Conservation (phyloP, 64 coral and sea anemone species). For the Actinia tenebrosa region DNA sequence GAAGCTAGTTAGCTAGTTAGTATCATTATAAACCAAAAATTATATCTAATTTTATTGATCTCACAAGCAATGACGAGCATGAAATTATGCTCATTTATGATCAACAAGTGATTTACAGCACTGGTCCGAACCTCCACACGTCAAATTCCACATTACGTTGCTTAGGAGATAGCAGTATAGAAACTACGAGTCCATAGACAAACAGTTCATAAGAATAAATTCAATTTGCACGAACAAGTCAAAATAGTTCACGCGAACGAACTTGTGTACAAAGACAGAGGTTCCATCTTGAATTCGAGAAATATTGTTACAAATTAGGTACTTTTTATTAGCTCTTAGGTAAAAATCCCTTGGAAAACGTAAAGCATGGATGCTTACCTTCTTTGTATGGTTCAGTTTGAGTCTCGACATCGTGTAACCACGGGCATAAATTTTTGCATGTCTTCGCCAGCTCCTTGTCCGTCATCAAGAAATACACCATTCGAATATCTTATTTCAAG, state of each 20-base stretch:
- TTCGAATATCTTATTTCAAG: background rate
- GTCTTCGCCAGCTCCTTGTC: background rate
- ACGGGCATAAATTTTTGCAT: background rate
- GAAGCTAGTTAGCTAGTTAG: background rate
- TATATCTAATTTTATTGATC: background rate
- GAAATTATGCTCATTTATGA: background rate
- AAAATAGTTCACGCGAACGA: background rate
- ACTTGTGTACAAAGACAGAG: no score
- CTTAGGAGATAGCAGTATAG: background rate
- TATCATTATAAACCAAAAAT: background rate
- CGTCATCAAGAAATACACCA: background rate
- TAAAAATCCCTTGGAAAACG: background rate
- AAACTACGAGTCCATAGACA: background rate
- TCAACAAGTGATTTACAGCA: slow-evolving; percentile 3
- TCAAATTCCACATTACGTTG: background rate
- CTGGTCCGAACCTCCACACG: background rate
- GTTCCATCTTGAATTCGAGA: background rate
- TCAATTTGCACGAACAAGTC: background rate
- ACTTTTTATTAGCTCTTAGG: background rate
- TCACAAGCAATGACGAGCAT: background rate
- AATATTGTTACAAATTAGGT: background rate
- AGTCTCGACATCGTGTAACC: background rate
- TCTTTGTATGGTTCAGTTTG: background rate
- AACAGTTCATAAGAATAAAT: background rate
- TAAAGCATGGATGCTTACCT: background rate